A percentile compares a stretch with the other conserved stretches of the same genome.
Evolutionary conservation across 2,797 vertebrate species (phyloP).

Genomic region (Gymnopithys bicolor): DNA sequence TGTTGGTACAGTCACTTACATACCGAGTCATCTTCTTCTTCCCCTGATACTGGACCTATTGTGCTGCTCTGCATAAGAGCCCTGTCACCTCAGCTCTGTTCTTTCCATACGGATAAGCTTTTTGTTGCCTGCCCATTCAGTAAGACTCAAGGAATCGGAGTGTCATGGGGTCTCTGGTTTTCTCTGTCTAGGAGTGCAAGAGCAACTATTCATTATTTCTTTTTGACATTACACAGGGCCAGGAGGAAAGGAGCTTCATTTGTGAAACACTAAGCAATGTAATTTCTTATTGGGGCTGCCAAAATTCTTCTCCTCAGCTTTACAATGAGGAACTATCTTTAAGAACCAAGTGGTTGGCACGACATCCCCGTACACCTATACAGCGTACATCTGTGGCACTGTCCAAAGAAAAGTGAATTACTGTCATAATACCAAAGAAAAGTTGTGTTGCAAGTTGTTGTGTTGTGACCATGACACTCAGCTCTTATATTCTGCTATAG

Average conservation of each 20-base stretch:
- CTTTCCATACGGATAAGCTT: background rate
- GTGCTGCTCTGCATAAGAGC: background rate
- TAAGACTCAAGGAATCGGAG: background rate
- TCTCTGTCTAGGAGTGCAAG: background rate
- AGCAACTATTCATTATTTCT: background rate
- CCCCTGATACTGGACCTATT: background rate
- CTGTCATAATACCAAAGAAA: background rate
- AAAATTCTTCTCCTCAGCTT: background rate
- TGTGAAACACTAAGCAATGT: background rate
- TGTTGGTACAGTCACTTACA: background rate
- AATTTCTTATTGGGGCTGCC: background rate
- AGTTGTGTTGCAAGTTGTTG: background rate
- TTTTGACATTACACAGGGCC: background rate
- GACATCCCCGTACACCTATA: background rate
- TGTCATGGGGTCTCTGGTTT: background rate
- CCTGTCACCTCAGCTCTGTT: background rate
- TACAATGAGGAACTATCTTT: background rate
- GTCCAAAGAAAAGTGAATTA: background rate
- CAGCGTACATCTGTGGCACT: accelerated
- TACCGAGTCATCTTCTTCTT: background rate
- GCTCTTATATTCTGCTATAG: background rate
- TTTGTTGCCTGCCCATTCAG: background rate
- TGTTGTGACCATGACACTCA: background rate
- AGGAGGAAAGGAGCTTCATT: background rate
- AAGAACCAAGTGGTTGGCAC: background rate